A percentile compares a stretch with the other conserved stretches of the same genome.
These are phyloP conservation scores for Noctua pronuba DNA, from an alignment of 2,888 invertebrate species.

Conservation along the genomic window DNA sequence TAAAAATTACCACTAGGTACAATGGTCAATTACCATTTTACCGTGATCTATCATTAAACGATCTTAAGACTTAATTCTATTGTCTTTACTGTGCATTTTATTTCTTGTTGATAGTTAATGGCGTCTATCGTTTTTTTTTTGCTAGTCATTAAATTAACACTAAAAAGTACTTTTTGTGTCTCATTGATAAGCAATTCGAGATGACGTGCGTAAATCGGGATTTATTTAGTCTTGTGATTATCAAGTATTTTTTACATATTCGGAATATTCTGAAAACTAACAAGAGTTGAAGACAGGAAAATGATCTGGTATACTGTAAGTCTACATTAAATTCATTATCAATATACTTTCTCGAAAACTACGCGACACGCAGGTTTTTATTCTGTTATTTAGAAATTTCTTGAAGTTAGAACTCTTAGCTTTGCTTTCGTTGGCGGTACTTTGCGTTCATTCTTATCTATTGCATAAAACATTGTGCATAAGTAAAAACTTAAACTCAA, in stretches of 20 bases:
- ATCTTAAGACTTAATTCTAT: slow-evolving; percentile 45
- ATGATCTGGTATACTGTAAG: neutral
- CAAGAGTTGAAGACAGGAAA: neutral
- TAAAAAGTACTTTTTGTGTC: neutral
- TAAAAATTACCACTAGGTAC: slow-evolving; percentile 34
- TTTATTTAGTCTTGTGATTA: neutral
- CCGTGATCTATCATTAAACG: slow-evolving; percentile 17
- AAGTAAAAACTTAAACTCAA: too few species aligned
- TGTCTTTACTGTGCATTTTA: slow-evolving; percentile 14
- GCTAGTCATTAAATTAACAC: neutral
- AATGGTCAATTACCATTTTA: slow-evolving; percentile 42
- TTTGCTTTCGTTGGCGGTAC: too few species aligned
- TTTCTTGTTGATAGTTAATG: neutral
- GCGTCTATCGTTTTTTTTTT: neutral
- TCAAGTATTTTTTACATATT: neutral
- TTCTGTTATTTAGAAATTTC: too few species aligned
- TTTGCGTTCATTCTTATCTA: too few species aligned
- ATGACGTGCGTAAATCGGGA: neutral
- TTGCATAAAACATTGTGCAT: too few species aligned
- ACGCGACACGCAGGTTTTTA: too few species aligned
- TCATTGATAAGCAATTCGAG: neutral
- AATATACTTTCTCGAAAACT: too few species aligned
- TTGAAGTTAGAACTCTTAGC: too few species aligned
- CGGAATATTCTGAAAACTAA: neutral
- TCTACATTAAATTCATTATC: neutral